These are phyloP conservation scores for Agonopterix arenella DNA, from an alignment of 2,888 invertebrate species.

Conservation along the genomic window DNA sequence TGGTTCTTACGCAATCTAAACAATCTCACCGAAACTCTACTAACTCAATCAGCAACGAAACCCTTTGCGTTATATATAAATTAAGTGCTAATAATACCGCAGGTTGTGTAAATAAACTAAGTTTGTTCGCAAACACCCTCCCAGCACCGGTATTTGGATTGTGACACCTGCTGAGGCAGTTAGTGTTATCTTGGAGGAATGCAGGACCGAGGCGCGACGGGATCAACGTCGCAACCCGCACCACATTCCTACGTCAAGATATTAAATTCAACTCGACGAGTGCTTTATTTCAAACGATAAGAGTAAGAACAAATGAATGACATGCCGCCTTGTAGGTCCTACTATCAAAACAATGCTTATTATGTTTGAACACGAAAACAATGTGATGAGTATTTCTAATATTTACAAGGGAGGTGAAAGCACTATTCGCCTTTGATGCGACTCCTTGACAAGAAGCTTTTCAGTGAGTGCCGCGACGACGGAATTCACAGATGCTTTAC, in stretches of 20 bases:
- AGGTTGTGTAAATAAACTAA: constrained; percentile 41
- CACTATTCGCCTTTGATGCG: constrained; percentile 25
- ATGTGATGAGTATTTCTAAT: no score
- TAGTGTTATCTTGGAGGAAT: constrained; percentile 47
- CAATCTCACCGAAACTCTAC: constrained; percentile 7
- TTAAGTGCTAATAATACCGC: constrained; percentile 22
- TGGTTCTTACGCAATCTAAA: background rate
- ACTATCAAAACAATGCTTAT: no score
- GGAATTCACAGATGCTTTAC: background rate
- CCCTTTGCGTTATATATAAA: constrained; percentile 16
- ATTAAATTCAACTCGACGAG: constrained; percentile 15
- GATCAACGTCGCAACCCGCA: constrained; percentile 25
- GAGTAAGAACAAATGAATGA: background rate
- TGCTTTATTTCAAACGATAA: background rate
- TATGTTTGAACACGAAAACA: no score
- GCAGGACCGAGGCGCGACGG: constrained; percentile 24
- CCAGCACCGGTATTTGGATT: constrained; percentile 29
- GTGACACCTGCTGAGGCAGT: constrained; percentile 30
- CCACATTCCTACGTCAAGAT: constrained; percentile 33
- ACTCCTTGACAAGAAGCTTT: constrained; percentile 30
- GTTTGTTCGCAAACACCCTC: constrained; percentile 34
- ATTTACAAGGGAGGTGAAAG: background rate
- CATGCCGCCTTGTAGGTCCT: no score
- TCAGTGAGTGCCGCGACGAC: constrained; percentile 18
- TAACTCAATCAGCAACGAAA: constrained; percentile 27